Evolutionary conservation across 2,888 invertebrate species (phyloP), one percentile per base, ranked within the genome.

Genomic region (Sisyra nigra): DNA sequence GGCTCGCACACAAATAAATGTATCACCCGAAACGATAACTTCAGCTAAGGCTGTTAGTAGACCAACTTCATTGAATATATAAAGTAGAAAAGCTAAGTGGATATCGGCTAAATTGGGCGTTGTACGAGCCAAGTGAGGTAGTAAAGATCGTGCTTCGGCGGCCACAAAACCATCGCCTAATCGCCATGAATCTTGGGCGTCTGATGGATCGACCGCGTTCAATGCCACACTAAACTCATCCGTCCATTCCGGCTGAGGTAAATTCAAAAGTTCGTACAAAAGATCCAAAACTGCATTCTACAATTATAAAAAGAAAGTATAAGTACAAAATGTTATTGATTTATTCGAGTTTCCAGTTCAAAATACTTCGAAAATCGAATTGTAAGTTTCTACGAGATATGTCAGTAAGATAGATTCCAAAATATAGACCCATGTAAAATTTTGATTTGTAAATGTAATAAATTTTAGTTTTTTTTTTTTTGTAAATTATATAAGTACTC

Each of bases 101-200:
- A 91, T 85, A 61, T 93, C 89, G 47, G 83, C 80, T 50, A 93
- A 76, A 63, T 92, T 93, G 10, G 92, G 85, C 47, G 92, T 85
- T 47, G 73, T 80, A 50, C 80, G 80, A 41, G 87, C 80, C 47
- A 91, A 69, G 58, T 88, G 85, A 48, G 93, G 91, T 59, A 96
- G 65, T 52, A 93, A 77, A 43, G 75, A 74, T 45, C 76, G 75
- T 38, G 91, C 93, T 66, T 96, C 96, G 45, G 86, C 83, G 10
- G 86, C 89, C n/a, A 96, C 84, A 59, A 96, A 96, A 30, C 92
- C 94, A 60, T 93, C 92, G 52, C 80, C 80, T 18, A 96, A 65
- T 52, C 85, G 74, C 92, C 93, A 96, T 1, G 80, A 72, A 49
- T 91, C 86, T 60, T 78, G 78, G 53, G 79, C 79, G 58, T 80